Evolutionary conservation across 2,797 vertebrate species (phyloP).

Genomic region (Delichon dasypus): DNA sequence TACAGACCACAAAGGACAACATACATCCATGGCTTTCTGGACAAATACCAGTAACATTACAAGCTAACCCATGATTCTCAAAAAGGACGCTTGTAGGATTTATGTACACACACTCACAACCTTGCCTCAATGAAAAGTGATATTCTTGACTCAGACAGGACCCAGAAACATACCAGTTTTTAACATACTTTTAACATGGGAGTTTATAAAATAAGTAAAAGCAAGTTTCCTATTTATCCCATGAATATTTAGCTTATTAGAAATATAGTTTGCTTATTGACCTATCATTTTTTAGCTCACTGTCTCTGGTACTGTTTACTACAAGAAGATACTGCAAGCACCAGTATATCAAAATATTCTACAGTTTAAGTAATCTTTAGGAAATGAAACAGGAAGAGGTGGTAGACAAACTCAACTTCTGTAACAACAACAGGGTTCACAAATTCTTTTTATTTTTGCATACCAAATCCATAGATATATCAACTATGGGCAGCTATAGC

Average conservation of each 20-base stretch:
- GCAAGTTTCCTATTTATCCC: neutral
- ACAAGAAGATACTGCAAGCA: neutral
- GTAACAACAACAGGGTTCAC: neutral
- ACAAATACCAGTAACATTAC: neutral
- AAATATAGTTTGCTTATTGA: neutral
- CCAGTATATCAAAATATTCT: neutral
- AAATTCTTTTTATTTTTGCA: neutral
- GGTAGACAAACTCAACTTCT: neutral
- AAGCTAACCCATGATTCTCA: neutral
- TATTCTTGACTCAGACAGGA: neutral
- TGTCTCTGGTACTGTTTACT: neutral
- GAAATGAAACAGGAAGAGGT: neutral
- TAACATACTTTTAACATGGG: neutral
- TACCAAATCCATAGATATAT: neutral
- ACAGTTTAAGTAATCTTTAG: neutral
- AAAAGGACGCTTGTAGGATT: neutral
- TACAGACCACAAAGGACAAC: neutral
- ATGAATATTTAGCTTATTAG: neutral
- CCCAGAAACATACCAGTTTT: neutral
- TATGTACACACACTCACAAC: neutral
- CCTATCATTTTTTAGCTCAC: neutral
- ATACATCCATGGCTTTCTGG: neutral
- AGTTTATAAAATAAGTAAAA: neutral
- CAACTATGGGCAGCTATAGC: neutral
- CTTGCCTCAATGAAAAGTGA: neutral